Evolutionary conservation across 2,797 vertebrate genomes (phyloP), one percentile per base, ranked within the genome.

Genomic region (Remorina albescens): DNA sequence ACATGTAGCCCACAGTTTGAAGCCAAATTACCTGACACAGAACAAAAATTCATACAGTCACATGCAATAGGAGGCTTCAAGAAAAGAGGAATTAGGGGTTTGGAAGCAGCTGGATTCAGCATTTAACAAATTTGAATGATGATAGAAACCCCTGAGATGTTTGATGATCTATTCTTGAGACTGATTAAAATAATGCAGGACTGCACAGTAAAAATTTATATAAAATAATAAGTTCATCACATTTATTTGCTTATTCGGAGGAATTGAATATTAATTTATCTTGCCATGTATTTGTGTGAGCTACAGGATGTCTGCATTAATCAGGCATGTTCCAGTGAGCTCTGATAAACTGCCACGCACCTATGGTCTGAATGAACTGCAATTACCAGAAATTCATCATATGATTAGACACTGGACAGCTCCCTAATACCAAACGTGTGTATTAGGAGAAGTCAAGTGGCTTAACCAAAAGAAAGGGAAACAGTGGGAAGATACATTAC

Each of bases 381-480:
- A 57, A 30, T 62, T 19, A 16, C 46, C 0, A 2, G 46, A 49
- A 64, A 60, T 49, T 47, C 39, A 36, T 28, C 30, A 42, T 46
- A 72, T 26, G 39, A 64, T 8, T 46, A 42, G 3, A 53, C 53
- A 47, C n/a, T 49, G 44, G 21, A 64, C 10, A 39, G 47, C 36
- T 41, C 9, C 62, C 12, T 39, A 62, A 71, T 12, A 60, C 26
- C 2, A 0, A 41, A 64, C 16, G 19, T 42, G 60, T 64, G 18
- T 54, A 44, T 16, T 57, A 19, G 56, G 18, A 53, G 16, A 37
- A n/a, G n/a, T n/a, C n/a, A n/a, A n/a, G n/a, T n/a, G n/a, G n/a
- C n/a, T n/a, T n/a, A 26, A 66, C 44, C n/a, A 11, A 63, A 54
- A n/a, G 13, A 75, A 39, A 65, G 46, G 44, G 50, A 60, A 54